Base-by-base conservation (phyloP, 1,140 invertebrate species). In the Bactericera cockerelli region DNA sequence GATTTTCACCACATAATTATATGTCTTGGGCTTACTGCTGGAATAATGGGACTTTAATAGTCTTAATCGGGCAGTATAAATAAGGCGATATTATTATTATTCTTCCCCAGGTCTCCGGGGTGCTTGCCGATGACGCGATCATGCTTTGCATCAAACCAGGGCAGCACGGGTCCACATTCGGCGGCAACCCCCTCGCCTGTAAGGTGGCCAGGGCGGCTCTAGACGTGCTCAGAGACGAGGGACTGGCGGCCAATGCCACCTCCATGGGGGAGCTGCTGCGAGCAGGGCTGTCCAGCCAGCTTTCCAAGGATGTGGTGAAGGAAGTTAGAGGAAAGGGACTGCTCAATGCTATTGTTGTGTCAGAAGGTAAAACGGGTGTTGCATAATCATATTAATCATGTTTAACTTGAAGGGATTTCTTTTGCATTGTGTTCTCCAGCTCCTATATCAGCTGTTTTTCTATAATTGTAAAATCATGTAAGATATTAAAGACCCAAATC, bases 111-210 rank as follows among this genome's bases (percentile, higher is more conserved):
- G 79, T 84, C 3, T 87, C 86, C 1, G 84, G 83, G 24, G 80
- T 88, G 2, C 67, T 91, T 21, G 79, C 83, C 1, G 76, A 84
- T 69, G 78, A 84, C 69, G 68, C 81, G 62, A 76, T 89, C 14
- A 87, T 89, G 78, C 63, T 82, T n/a, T 77, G 75, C 28, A 78
- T 90, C 42, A 75, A 81, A 62, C 82, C 84, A n/a, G 87, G 87
- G 26, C 77, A 83, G 57, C 87, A 92, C 68, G 87, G 88, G 26
- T 89, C 86, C 2, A 91, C 88, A 1, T 91, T 84, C 67, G 88
- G 88, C 16, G 88, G 88, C 11, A 91, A 88, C 74, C 87, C 88
- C 1, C 68, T 92, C 11, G 87, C 81, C 10, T 84, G 81, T 65
- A 77, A 75, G 69, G 78, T 91, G 2, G 76, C 76, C 1, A 67